Base-by-base conservation (phyloP, 2,113 vertebrate species). In the Leptocoma aspasia region DNA sequence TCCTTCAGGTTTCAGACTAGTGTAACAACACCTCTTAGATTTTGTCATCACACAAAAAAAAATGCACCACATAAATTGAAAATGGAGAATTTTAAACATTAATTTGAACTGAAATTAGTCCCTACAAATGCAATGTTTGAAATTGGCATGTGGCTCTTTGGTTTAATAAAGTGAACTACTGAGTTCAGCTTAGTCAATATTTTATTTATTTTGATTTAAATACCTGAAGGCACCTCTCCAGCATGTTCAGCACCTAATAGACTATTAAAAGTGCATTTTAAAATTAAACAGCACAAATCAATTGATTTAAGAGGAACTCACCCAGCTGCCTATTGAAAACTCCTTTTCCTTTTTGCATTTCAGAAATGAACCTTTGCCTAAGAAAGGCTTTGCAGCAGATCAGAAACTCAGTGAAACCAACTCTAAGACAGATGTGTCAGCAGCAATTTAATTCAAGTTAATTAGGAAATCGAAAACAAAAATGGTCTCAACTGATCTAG, bases 141-240 rank as follows among this genome's bases (percentile, higher is more conserved):
- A 95, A 86, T 24, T 56, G 50, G 14, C 92, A 59, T 45, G 75
- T 47, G 50, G 18, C 1, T 3, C 27, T 85, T 87, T 10, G 2
- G 73, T 78, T 91, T 91, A 89, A 89, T 89, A 87, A 77, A 86
- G 63, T 63, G 42, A 85, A 50, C 50, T 90, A 42, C 59, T 27
- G 35, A 66, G 13, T 65, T 92, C 71, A 73, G 30, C 30, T 80
- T 59, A 54, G 63, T 85, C 84, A 66, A 88, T 88, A 95, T 65
- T 95, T 94, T 92, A 86, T 86, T 92, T 92, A 90, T 91, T 91
- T 91, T 91, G 26, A 92, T 91, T 90, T 88, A 90, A 91, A 85
- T 70, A 68, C 50, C 57, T 37, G 24, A 79, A 90, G 91, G 39
- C 50, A 91, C 10, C 2, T 64, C 53, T 82, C 49, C 33, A 79